Conservation (phyloP, 2,797 vertebrate species). For the Leptoclinus maculatus region DNA sequence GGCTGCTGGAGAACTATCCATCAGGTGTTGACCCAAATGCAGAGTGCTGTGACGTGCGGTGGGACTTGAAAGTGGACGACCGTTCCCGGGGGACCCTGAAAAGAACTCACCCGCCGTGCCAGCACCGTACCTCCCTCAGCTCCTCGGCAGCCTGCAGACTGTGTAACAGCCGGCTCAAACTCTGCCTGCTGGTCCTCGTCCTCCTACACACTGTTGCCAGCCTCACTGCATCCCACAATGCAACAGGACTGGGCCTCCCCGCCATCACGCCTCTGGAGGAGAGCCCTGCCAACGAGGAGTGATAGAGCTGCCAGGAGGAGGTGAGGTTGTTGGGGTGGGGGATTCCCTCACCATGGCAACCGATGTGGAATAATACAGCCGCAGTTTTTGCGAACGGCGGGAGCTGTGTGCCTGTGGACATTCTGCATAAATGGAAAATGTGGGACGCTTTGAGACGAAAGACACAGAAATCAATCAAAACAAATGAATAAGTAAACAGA, state of each 20-base stretch:
- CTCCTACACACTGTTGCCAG: constrained; percentile 98
- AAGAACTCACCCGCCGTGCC: constrained; percentile 92
- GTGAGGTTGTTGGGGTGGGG: constrained; percentile 66
- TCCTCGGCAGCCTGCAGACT: constrained; percentile 95
- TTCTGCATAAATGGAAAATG: constrained; percentile 70
- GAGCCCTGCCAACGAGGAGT: constrained; percentile 92
- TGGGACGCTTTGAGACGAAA: constrained; percentile 66
- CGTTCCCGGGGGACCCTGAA: constrained; percentile 89
- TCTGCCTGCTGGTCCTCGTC: constrained; percentile 96
- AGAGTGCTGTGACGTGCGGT: constrained; percentile 98
- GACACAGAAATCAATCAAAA: constrained; percentile 84
- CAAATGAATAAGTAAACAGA: constrained; percentile 78
- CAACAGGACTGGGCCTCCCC: constrained; percentile 90
- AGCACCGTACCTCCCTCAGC: constrained; percentile 92
- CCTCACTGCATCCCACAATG: constrained; percentile 95
- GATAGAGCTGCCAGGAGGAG: constrained; percentile 77
- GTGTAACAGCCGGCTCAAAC: constrained; percentile 96
- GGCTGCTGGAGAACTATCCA: constrained; percentile 94
- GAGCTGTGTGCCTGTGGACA: constrained; percentile 72
- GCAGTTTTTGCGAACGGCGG: constrained; percentile 70
- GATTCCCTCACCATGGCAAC: constrained; percentile 80
- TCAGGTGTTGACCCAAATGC: constrained; percentile 88
- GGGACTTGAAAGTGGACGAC: constrained; percentile 89
- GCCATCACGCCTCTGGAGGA: constrained; percentile 91
- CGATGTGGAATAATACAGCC: constrained; percentile 77